These are phyloP conservation scores for Galendromus occidentalis DNA, from an alignment of 1,140 invertebrate species.

Conservation along the genomic window DNA sequence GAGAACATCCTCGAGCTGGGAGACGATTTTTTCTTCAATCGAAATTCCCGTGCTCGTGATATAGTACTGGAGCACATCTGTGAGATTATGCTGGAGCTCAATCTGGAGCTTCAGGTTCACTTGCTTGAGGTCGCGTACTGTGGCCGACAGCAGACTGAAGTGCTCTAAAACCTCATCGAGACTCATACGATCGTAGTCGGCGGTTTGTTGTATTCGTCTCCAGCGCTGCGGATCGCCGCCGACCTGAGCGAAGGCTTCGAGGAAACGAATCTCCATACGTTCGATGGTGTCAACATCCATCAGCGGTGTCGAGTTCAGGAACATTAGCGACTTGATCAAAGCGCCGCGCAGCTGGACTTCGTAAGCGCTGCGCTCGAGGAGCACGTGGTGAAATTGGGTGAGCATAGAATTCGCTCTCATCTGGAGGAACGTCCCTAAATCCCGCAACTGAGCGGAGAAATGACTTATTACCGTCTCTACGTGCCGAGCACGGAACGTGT, in stretches of 20 bases:
- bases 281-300: neutral
- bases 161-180: neutral
- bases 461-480: neutral
- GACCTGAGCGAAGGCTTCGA: neutral
- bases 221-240: neutral
- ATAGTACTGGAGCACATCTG: slow-evolving; percentile 1
- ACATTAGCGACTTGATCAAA: neutral
- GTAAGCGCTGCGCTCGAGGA: neutral
- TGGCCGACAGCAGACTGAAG: neutral
- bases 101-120: neutral
- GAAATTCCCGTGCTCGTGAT: neutral
- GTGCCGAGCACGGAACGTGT: neutral
- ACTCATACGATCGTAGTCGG: neutral
- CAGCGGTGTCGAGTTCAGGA: neutral
- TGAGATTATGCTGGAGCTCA: neutral
- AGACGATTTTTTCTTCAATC: neutral
- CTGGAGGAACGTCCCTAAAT: neutral
- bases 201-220: neutral
- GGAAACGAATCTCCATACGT: neutral
- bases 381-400: neutral
- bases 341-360: neutral
- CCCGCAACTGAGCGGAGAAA: neutral
- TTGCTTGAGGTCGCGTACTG: neutral
- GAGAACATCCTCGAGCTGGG: neutral
- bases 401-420: neutral